Conservation (phyloP, 2,113 vertebrate species). For the Carassius carassius region DNA sequence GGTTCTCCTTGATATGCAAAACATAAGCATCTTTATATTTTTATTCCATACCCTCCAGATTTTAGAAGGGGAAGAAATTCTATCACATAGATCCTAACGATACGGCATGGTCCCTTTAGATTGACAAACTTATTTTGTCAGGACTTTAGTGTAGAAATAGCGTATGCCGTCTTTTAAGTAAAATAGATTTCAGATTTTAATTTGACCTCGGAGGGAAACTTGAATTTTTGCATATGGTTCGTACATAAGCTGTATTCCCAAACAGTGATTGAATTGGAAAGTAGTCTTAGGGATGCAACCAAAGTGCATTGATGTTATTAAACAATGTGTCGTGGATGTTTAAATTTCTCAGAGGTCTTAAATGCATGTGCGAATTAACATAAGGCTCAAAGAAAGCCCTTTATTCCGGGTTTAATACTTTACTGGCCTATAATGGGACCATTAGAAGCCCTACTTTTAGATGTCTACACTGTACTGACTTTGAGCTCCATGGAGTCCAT, state of each 20-base stretch:
- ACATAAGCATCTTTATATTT: slow-evolving; percentile 30
- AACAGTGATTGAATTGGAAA: background rate
- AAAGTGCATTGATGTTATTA: slow-evolving; percentile 45
- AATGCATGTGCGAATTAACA: slow-evolving; percentile 46
- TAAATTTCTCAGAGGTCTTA: slow-evolving; percentile 25
- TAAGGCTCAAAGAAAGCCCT: slow-evolving; percentile 18
- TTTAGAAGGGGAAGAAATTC: background rate
- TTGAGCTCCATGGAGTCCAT: slow-evolving; percentile 36
- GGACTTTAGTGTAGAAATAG: slow-evolving; percentile 25
- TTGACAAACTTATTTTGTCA: slow-evolving; percentile 23
- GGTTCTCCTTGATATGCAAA: slow-evolving; percentile 33
- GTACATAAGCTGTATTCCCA: background rate
- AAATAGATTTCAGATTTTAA: slow-evolving; percentile 5
- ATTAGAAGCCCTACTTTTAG: slow-evolving; percentile 35
- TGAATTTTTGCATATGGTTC: slow-evolving; percentile 7
- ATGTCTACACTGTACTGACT: slow-evolving; percentile 42
- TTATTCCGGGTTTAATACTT: slow-evolving; percentile 21
- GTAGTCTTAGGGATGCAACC: slow-evolving; percentile 40
- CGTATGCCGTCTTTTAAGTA: background rate
- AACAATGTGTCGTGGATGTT: slow-evolving; percentile 26
- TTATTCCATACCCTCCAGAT: slow-evolving; percentile 17
- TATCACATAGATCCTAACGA: background rate
- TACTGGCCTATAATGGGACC: slow-evolving; percentile 24
- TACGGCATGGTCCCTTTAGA: slow-evolving; percentile 40
- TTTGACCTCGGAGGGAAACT: slow-evolving; percentile 35